These are phyloP conservation scores for Chironomus tentans DNA, from an alignment of 2,888 invertebrate genomes.

Conservation along the genomic window DNA sequence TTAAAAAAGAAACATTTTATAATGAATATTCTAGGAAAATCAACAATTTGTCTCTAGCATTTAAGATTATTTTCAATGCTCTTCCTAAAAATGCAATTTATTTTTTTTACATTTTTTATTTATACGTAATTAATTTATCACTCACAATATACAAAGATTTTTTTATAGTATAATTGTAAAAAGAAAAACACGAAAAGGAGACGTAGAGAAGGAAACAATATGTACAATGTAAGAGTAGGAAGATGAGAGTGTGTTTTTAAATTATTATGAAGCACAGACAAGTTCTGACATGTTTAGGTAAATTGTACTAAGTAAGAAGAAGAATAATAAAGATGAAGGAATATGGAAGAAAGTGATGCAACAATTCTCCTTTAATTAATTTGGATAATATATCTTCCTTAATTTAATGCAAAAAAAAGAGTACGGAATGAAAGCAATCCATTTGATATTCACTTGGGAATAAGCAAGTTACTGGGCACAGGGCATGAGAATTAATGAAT, in stretches of 20 bases:
- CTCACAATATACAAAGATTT: not conserved
- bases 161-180: not conserved
- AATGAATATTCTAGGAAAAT: too few relatives aligned
- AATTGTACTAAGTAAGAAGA: not conserved
- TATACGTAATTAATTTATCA: too few relatives aligned
- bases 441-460: not conserved
- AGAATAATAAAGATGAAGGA: too few relatives aligned
- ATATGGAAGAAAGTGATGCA: not conserved
- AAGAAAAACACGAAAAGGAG: not conserved
- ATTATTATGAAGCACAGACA: not conserved
- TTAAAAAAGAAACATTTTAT: too few relatives aligned
- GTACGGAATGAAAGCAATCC: too few relatives aligned
- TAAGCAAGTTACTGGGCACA: not conserved
- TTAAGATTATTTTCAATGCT: not conserved
- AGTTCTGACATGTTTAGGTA: conserved; percentile 6
- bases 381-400: too few relatives aligned
- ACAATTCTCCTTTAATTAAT: too few relatives aligned
- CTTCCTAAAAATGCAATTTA: not conserved
- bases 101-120: not conserved
- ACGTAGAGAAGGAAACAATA: not conserved
- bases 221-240: not conserved
- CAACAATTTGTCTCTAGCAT: too few relatives aligned
- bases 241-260: not conserved
- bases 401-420: too few relatives aligned
- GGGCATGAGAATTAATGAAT: conserved; percentile 7